phyloP scores from a whole-genome alignment of 2,113 vertebrate genomes.

The Sylvilagus bachmani region DNA sequence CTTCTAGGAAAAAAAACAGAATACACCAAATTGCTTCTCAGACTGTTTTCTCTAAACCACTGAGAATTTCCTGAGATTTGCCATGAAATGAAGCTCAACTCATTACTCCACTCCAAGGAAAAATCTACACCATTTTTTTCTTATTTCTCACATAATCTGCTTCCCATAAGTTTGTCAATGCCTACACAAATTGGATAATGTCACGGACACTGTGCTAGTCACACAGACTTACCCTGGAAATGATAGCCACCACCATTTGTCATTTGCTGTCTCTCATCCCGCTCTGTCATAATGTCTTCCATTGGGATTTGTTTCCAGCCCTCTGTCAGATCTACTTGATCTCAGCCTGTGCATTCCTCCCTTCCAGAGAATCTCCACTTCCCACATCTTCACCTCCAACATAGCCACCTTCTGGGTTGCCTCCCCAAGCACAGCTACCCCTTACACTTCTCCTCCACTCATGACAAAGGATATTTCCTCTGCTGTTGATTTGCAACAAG shows the following conservation, averaged over 20 bases:
- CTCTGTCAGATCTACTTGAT: no score
- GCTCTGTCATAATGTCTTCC: not conserved
- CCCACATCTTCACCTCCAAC: no score
- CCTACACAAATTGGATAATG: not conserved
- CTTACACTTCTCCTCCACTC: not conserved
- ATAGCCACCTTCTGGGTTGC: not conserved
- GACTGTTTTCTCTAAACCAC: not conserved
- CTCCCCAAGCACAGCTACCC: not conserved
- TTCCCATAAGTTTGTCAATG: not conserved
- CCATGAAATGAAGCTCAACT: not conserved
- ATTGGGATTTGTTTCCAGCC: not conserved
- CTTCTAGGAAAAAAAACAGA: not conserved
- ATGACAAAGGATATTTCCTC: not conserved
- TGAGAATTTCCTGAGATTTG: not conserved
- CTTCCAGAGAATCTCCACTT: no score
- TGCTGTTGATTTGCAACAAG: not conserved
- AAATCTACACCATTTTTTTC: no score
- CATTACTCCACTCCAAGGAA: not conserved
- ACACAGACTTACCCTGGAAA: not conserved
- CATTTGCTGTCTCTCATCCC: not conserved
- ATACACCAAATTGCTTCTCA: not conserved
- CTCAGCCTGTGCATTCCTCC: not conserved
- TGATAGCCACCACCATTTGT: not conserved
- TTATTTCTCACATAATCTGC: not conserved
- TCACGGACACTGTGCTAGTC: not conserved